These are phyloP conservation scores for Aramus guarauna DNA, from an alignment of 2,113 vertebrate species.

Conservation along the genomic window DNA sequence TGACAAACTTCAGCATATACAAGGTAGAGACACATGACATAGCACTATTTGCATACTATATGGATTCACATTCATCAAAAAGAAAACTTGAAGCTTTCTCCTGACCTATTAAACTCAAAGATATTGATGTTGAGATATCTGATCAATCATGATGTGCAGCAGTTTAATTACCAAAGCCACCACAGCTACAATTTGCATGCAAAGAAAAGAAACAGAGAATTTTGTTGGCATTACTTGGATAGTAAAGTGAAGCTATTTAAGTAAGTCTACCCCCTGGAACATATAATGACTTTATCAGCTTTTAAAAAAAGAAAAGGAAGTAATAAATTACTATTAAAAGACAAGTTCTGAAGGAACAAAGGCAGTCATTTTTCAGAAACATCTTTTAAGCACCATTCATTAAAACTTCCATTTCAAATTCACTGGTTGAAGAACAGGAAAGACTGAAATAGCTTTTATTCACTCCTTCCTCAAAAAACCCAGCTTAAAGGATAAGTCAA, in stretches of 20 bases:
- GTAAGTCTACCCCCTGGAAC: neutral
- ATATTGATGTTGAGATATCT: neutral
- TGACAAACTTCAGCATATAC: neutral
- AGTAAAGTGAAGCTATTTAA: neutral
- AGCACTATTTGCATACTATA: neutral
- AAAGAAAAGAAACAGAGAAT: neutral
- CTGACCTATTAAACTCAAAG: neutral
- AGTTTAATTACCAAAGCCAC: neutral
- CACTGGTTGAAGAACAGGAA: neutral
- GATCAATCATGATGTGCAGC: neutral
- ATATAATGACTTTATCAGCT: neutral
- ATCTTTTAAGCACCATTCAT: neutral
- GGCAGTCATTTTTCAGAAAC: neutral
- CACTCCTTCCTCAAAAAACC: neutral
- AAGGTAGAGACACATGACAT: neutral
- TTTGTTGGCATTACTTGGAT: neutral
- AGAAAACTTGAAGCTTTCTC: neutral
- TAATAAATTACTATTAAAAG: neutral
- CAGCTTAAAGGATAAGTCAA: neutral
- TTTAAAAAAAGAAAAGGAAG: neutral
- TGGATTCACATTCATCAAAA: neutral
- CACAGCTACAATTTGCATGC: neutral
- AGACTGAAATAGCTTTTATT: neutral
- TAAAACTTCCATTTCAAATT: neutral
- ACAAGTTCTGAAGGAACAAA: neutral